phyloP scores from a whole-genome alignment of 1,140 invertebrate species.

The Diachasma alloeum region DNA sequence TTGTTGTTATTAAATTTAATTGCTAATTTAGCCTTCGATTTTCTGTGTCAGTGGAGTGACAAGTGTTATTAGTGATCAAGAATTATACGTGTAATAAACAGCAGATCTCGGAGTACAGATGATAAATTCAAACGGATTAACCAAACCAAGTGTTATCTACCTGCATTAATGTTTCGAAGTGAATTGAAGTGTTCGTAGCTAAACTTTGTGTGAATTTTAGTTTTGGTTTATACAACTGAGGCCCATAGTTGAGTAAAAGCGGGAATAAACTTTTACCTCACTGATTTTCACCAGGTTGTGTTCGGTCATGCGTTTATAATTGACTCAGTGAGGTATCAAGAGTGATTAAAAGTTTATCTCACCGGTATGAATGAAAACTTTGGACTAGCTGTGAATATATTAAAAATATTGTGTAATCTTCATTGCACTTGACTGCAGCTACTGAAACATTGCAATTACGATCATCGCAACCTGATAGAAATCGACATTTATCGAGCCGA shows the following conservation, averaged over 20 bases:
- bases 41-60: background rate
- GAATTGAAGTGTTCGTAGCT: background rate
- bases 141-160: background rate
- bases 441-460: too few relatives aligned
- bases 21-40: too few relatives aligned
- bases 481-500: too few relatives aligned
- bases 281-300: background rate
- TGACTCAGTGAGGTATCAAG: background rate
- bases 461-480: too few relatives aligned
- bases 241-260: background rate
- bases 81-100: background rate
- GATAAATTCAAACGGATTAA: background rate
- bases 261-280: background rate
- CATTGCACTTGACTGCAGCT: too few relatives aligned
- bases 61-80: background rate
- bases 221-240: background rate
- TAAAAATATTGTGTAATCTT: too few relatives aligned
- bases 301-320: background rate
- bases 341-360: conserved; percentile 5
- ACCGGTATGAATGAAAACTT: background rate
- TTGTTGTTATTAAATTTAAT: too few relatives aligned
- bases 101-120: background rate
- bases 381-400: background rate
- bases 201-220: background rate
- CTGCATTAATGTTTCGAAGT: background rate